Percentiles rank a stretch among this genome's conserved stretches.
Evolutionary conservation across 2,888 invertebrate genomes (phyloP).

Genomic region (Dichetophora obliterata): DNA sequence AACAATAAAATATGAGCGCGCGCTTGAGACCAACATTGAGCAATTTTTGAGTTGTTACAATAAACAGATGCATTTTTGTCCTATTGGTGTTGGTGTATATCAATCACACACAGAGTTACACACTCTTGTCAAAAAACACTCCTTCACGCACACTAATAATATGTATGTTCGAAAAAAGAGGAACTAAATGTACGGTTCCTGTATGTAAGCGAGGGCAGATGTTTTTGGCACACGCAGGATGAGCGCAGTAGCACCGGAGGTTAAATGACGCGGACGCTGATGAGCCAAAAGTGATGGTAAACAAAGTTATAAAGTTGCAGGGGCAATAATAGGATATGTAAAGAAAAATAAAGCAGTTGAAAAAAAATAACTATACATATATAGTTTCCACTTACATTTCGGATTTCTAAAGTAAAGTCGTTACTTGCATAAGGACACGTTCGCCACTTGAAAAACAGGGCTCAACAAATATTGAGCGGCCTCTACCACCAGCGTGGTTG

Average conservation of each 20-base stretch:
- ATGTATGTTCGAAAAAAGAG: constrained; percentile 35
- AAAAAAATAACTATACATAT: not conserved
- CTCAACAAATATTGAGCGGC: constrained; percentile 10
- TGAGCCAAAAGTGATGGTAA: constrained; percentile 19
- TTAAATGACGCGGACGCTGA: constrained; percentile 9
- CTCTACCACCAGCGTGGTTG: not conserved
- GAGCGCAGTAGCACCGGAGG: constrained; percentile 19
- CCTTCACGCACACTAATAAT: constrained; percentile 46
- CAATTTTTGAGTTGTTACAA: constrained; percentile 32
- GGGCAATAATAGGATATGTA: constrained; percentile 11
- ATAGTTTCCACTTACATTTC: not conserved
- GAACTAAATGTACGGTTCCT: constrained; percentile 52
- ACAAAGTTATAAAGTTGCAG: constrained; percentile 19
- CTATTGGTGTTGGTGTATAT: constrained; percentile 20
- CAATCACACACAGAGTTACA: not conserved
- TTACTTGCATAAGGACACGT: constrained; percentile 18
- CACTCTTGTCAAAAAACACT: not conserved
- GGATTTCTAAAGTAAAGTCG: not conserved
- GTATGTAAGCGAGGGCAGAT: constrained; percentile 46
- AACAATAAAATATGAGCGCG: constrained; percentile 32
- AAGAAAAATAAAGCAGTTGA: not conserved
- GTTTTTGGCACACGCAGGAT: constrained; percentile 51
- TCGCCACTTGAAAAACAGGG: constrained; percentile 22
- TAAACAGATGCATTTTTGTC: constrained; percentile 45
- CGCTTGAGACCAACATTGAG: constrained; percentile 39